Base-by-base conservation (phyloP, 2,797 vertebrate species). In the Anas acuta region DNA sequence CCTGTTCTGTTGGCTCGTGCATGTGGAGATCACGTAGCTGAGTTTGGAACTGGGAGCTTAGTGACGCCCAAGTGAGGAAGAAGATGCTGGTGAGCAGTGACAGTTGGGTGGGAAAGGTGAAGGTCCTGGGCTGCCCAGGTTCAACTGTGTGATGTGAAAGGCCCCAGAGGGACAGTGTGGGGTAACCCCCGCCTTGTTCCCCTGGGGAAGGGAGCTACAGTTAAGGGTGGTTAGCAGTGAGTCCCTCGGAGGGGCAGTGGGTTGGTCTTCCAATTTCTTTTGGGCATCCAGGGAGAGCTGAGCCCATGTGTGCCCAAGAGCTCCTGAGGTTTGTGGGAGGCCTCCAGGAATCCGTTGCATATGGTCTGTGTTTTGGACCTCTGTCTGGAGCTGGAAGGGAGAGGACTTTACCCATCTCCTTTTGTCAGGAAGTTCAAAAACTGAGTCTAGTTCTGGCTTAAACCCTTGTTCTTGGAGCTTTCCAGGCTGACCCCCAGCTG, bases 1-100 rank as follows among this genome's bases (percentile, higher is more conserved):
- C 47, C 33, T 53, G 35, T 57, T 23, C 62, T 2, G 4, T 64
- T 49, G 37, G 58, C 22, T n/a, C 26, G 2, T 28, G 49, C 0
- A 1, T 4, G 21, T 0, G 3, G 5, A 23, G 47, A 12, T 4
- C 10, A 3, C 1, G 0, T 21, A 21, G 45, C 67, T 9, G 33
- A 53, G 17, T 65, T 53, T 81, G 83, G 43, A 76, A 35, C 2
- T 2, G 73, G 16, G 16, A 62, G 19, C 9, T 4, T 6, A 28
- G 76, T 11, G 37, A 77, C 81, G 66, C 21, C 3, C 28, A 20
- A 54, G 11, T 9, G 39, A 49, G 58, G 54, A 54, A 53, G 43
- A 13, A 17, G n/a, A 6, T 35, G 43, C 61, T 71, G 72, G 12
- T 5, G 21, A 80, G 49, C 35, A 8, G 5, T 18, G 56, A 16